Conservation (phyloP, 37 sponge, comb jelly and placozoan species). For the Diacarnus erythraeanus region DNA sequence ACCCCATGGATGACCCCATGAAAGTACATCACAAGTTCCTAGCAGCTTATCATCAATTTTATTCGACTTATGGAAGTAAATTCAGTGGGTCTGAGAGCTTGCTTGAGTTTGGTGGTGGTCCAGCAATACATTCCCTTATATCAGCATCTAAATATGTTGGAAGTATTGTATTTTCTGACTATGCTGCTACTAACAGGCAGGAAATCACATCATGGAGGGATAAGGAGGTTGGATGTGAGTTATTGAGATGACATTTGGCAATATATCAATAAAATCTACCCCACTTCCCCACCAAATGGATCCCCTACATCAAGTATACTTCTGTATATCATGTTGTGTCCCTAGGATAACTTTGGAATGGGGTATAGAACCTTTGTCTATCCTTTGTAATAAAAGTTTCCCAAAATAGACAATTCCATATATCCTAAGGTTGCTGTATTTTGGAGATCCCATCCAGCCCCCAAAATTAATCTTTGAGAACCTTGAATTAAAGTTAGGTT, state of each 20-base stretch:
- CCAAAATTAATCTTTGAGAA: too few species aligned
- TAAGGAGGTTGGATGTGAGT: slow-evolving; percentile 7
- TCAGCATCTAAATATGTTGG: background rate
- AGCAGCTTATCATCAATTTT: slow-evolving; percentile 7
- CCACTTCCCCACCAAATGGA: background rate
- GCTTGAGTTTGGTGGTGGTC: slow-evolving; percentile 27
- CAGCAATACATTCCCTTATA: slow-evolving; percentile 12
- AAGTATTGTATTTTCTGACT: slow-evolving; percentile 16
- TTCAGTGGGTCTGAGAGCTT: background rate
- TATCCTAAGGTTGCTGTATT: too few species aligned
- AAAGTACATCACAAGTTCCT: slow-evolving; percentile 11
- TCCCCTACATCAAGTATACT: too few species aligned
- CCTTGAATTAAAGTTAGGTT: too few species aligned
- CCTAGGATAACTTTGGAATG: too few species aligned
- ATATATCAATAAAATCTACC: background rate
- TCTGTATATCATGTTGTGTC: too few species aligned
- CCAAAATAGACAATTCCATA: too few species aligned
- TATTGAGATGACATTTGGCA: background rate
- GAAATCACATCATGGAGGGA: slow-evolving; percentile 11
- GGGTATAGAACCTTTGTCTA: too few species aligned
- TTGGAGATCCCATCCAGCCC: too few species aligned
- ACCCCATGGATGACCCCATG: slow-evolving; percentile 22
- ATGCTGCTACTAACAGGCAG: slow-evolving; percentile 10
- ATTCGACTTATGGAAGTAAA: background rate
- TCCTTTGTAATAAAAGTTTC: too few species aligned